These are phyloP conservation scores for Plectrocnemia conspersa DNA, from an alignment of 1,140 invertebrate species.

Conservation along the genomic window DNA sequence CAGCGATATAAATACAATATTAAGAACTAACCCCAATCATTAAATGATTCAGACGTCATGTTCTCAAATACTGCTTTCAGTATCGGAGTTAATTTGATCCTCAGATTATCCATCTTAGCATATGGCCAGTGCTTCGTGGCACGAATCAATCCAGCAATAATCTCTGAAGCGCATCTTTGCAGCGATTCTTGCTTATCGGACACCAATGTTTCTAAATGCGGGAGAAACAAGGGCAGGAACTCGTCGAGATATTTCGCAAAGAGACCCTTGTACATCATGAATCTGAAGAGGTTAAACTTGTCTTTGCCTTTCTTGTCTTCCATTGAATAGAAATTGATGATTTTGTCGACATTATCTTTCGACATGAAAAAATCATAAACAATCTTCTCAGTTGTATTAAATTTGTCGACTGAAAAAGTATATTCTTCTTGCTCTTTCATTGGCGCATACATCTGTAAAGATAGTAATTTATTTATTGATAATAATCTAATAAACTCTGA, in stretches of 20 bases:
- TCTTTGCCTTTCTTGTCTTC: constrained; percentile 86
- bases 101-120: constrained; percentile 57
- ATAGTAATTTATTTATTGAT: background rate
- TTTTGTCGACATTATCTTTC: constrained; percentile 63
- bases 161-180: constrained; percentile 81
- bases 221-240: constrained; percentile 58
- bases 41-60: constrained; percentile 60
- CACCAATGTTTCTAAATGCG: constrained; percentile 64
- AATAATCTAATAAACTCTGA: constrained; percentile 1
- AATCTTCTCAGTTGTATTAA: constrained; percentile 54
- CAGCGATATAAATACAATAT: constrained; percentile 11
- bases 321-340: constrained; percentile 71
- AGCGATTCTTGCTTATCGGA: constrained; percentile 66
- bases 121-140: constrained; percentile 82
- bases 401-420: constrained; percentile 38
- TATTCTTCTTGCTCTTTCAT: constrained; percentile 57
- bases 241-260: constrained; percentile 74
- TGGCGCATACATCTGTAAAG: constrained; percentile 57
- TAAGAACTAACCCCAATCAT: constrained; percentile 33
- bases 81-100: constrained; percentile 57
- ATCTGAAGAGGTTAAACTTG: constrained; percentile 65
- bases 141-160: constrained; percentile 69
- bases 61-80: constrained; percentile 57
- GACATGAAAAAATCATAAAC: constrained; percentile 69
- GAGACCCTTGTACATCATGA: constrained; percentile 70